These are phyloP conservation scores for Drosophila micromelanica DNA, from an alignment of 1,140 invertebrate species.

Conservation along the genomic window DNA sequence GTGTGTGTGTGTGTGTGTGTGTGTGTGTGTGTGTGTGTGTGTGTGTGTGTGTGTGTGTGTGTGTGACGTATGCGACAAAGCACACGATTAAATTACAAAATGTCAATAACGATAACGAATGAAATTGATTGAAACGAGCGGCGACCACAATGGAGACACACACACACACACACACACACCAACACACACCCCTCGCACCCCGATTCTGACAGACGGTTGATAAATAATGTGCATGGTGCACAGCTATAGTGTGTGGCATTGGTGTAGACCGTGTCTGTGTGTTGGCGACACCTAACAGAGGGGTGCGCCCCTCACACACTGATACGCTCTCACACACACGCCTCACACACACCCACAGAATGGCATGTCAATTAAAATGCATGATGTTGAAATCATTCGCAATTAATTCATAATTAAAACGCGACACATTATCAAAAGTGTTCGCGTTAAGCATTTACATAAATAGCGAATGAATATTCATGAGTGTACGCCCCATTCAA, in stretches of 20 bases:
- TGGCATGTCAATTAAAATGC: slow-evolving; percentile 81
- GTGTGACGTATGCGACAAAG: slow-evolving; percentile 63
- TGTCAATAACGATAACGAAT: slow-evolving; percentile 79
- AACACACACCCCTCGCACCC: not conserved
- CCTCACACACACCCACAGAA: slow-evolving; percentile 23
- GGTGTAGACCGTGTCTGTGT: slow-evolving; percentile 11
- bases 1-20: no score
- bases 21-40: not conserved
- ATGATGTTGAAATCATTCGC: slow-evolving; percentile 81
- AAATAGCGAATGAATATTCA: slow-evolving; percentile 77
- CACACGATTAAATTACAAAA: slow-evolving; percentile 76
- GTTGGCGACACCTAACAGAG: slow-evolving; percentile 54
- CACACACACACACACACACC: no score
- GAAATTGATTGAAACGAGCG: slow-evolving; percentile 80
- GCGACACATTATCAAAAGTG: slow-evolving; percentile 79
- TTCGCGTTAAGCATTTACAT: slow-evolving; percentile 60
- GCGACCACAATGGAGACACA: slow-evolving; percentile 52
- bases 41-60: slow-evolving; percentile 10
- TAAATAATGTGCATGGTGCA: slow-evolving; percentile 64
- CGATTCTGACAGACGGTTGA: slow-evolving; percentile 47
- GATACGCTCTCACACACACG: slow-evolving; percentile 3
- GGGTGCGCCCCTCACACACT: slow-evolving; percentile 31
- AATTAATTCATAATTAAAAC: slow-evolving; percentile 82
- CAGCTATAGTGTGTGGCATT: slow-evolving; percentile 8
- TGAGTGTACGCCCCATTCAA: slow-evolving; percentile 35